These are phyloP conservation scores for Orussus abietinus DNA, from an alignment of 1,140 invertebrate genomes.

Conservation along the genomic window DNA sequence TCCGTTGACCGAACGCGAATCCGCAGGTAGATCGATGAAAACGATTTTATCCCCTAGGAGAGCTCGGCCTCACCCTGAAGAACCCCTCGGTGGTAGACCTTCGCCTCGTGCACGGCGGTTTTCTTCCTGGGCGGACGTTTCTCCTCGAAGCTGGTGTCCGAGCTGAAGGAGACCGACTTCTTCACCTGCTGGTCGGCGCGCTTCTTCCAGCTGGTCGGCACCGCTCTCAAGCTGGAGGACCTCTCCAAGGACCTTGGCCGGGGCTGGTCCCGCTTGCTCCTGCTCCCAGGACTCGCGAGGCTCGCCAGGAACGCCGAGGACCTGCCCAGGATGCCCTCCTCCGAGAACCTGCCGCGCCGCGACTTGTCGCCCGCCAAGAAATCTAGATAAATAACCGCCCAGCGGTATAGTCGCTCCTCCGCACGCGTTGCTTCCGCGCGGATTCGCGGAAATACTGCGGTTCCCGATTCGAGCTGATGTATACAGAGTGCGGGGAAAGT, in stretches of 20 bases:
- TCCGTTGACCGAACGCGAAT: no score
- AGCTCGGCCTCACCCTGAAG: constrained; percentile 41
- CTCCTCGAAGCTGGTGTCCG: constrained; percentile 42
- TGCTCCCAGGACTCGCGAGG: constrained; percentile 17
- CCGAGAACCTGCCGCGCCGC: no score
- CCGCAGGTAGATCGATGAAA: no score
- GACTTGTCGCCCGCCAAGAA: no score
- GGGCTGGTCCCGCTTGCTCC: background rate
- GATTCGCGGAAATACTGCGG: no score
- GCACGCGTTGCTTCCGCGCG: no score
- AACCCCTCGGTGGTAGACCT: constrained; percentile 43
- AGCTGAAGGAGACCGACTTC: constrained; percentile 47
- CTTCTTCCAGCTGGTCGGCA: constrained; percentile 25
- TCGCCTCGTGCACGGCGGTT: constrained; percentile 43
- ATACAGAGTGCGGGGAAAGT: no score
- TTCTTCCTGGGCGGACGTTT: constrained; percentile 25
- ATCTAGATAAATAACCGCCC: no score
- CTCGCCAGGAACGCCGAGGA: constrained; percentile 33
- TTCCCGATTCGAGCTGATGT: no score
- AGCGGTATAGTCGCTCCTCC: no score
- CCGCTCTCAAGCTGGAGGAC: constrained; percentile 24
- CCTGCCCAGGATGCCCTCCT: constrained; percentile 30
- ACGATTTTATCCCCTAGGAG: no score
- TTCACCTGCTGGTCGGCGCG: constrained; percentile 25
- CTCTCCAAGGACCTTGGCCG: constrained; percentile 10